These are phyloP conservation scores for Polydrusus cervinus DNA, from an alignment of 2,888 invertebrate species.

Conservation along the genomic window DNA sequence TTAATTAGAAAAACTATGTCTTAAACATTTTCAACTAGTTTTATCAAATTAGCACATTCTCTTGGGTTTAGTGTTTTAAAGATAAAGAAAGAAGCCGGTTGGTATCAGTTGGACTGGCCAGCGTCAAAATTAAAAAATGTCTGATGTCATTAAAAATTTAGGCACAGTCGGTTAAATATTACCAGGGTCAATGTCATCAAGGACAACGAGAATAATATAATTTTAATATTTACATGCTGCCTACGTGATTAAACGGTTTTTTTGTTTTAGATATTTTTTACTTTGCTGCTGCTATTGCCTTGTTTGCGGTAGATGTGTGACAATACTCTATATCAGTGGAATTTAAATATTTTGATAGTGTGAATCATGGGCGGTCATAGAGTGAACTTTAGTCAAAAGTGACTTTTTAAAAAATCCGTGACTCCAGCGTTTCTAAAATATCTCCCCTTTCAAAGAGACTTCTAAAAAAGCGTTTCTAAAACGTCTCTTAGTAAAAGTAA, in stretches of 20 bases:
- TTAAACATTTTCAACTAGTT: neutral
- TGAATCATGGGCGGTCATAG: too few species aligned
- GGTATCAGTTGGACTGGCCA: neutral
- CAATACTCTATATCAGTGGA: too few species aligned
- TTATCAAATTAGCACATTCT: neutral
- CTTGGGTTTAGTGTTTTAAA: neutral
- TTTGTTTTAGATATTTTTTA: neutral
- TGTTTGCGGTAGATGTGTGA: too few species aligned
- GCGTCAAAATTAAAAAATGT: slow-evolving; percentile 12
- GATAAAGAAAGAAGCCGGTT: slow-evolving; percentile 6
- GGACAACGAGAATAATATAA: slow-evolving; percentile 15
- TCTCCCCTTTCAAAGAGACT: too few species aligned
- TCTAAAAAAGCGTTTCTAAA: too few species aligned
- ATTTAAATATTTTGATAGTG: too few species aligned
- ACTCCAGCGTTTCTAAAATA: too few species aligned
- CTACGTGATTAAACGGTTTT: neutral
- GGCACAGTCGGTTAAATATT: slow-evolving; percentile 28
- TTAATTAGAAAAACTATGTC: too few species aligned
- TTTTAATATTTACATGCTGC: slow-evolving; percentile 12
- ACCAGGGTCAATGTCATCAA: slow-evolving; percentile 40
- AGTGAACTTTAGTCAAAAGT: too few species aligned
- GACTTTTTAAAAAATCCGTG: too few species aligned
- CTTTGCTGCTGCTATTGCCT: neutral
- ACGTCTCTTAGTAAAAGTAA: too few species aligned
- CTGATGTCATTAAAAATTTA: slow-evolving; percentile 22